Evolutionary conservation across 1,140 invertebrate species (phyloP).

Genomic region (Aleiodes sp.): DNA sequence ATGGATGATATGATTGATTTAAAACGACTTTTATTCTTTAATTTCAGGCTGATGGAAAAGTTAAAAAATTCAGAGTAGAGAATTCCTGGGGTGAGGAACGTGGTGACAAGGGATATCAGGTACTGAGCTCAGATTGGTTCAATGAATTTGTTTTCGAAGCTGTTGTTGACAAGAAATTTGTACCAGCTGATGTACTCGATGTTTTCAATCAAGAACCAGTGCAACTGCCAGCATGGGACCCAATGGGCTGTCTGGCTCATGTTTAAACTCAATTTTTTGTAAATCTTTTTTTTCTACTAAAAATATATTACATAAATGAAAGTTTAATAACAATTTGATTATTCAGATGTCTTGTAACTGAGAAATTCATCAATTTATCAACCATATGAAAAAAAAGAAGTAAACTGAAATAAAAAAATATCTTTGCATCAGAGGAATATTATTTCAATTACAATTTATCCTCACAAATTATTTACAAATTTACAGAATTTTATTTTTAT

Average conservation of each 20-base stretch:
- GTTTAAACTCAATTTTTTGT: constrained; percentile 46
- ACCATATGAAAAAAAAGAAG: not conserved
- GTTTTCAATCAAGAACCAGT: constrained; percentile 80
- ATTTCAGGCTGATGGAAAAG: constrained; percentile 71
- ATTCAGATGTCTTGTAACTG: too few relatives aligned
- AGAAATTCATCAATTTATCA: not conserved
- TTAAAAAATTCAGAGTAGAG: constrained; percentile 84
- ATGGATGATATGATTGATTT: not conserved
- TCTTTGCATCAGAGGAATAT: not conserved
- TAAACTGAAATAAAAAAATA: not conserved
- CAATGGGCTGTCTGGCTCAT: constrained; percentile 86
- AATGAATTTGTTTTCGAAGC: constrained; percentile 90
- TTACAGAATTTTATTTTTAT: constrained; percentile 19
- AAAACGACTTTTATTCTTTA: constrained; percentile 12
- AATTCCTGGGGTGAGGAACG: constrained; percentile 92
- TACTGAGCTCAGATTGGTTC: constrained; percentile 88
- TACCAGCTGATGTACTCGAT: constrained; percentile 77
- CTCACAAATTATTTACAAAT: constrained; percentile 38
- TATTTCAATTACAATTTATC: too few relatives aligned
- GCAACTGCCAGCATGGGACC: constrained; percentile 90
- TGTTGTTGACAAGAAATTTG: constrained; percentile 86
- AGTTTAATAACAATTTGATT: too few relatives aligned
- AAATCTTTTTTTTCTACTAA: not conserved
- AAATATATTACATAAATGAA: not conserved
- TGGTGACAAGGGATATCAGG: constrained; percentile 87